These are phyloP conservation scores for Argynnis bischoffii DNA, from an alignment of 2,888 invertebrate genomes.

Conservation along the genomic window DNA sequence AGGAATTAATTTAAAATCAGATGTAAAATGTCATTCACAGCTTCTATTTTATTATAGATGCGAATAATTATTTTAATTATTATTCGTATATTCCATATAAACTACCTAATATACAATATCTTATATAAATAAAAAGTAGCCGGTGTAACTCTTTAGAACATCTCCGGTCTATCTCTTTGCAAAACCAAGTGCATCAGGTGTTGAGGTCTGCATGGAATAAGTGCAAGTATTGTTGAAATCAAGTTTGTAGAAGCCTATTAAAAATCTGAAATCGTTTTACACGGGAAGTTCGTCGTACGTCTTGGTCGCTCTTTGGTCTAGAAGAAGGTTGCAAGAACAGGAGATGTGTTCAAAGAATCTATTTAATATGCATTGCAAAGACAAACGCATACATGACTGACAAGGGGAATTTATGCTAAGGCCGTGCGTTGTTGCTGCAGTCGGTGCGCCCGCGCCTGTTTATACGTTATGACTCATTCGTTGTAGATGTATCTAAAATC, in stretches of 20 bases:
- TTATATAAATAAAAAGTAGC: too few species aligned
- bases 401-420: constrained; percentile 44
- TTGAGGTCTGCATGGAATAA: too few species aligned
- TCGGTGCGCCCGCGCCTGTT: constrained; percentile 36
- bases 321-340: constrained; percentile 33
- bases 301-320: constrained; percentile 27
- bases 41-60: neutral
- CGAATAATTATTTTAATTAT: too few species aligned
- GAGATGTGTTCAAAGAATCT: constrained; percentile 41
- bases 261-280: constrained; percentile 30
- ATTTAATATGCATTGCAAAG: constrained; percentile 43
- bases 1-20: constrained; percentile 8
- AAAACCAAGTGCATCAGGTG: too few species aligned
- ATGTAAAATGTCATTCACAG: too few species aligned
- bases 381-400: constrained; percentile 43
- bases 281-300: constrained; percentile 29
- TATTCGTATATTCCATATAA: too few species aligned
- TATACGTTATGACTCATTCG: constrained; percentile 26
- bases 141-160: too few species aligned
- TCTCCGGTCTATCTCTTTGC: too few species aligned
- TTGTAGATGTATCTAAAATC: neutral
- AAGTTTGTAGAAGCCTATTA: constrained; percentile 25
- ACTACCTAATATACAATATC: too few species aligned
- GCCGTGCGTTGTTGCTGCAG: constrained; percentile 38
- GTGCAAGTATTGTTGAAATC: constrained; percentile 3